These are phyloP conservation scores for Myotis daubentonii DNA, from an alignment of 2,797 vertebrate genomes.

Conservation along the genomic window DNA sequence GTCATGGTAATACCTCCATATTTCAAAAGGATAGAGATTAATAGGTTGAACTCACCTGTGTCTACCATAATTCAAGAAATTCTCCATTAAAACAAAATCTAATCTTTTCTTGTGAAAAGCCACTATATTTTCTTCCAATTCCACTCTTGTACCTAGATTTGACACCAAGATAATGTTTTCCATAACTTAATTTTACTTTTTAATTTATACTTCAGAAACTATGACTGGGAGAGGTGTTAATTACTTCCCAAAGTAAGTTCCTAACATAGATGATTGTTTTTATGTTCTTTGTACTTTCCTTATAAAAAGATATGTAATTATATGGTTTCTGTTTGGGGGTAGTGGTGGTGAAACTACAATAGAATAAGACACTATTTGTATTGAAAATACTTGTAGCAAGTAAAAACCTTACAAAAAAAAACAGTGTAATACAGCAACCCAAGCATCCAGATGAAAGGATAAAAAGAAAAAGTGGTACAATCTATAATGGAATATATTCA, in stretches of 20 bases:
- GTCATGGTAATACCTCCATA: not conserved
- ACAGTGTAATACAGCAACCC: not conserved
- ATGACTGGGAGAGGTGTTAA: not conserved
- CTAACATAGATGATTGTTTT: not conserved
- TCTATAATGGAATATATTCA: too few species aligned
- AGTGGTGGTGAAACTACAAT: not conserved
- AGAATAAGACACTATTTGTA: not conserved
- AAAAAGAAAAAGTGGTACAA: not conserved
- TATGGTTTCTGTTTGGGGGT: not conserved
- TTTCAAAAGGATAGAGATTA: not conserved
- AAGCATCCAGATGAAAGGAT: not conserved
- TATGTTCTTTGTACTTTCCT: not conserved
- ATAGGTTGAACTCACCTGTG: not conserved
- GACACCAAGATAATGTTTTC: not conserved
- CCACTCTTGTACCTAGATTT: not conserved
- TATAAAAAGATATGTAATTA: not conserved
- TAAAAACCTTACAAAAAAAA: not conserved
- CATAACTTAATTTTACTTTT: not conserved
- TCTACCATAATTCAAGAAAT: not conserved
- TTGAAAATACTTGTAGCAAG: not conserved
- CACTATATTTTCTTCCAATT: not conserved
- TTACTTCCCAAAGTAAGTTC: not conserved
- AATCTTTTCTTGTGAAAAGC: not conserved
- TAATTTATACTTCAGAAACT: slow-evolving; percentile 32
- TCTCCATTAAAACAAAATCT: not conserved